A percentile compares a stretch with the other conserved stretches of the same genome.
Evolutionary conservation across 2,113 vertebrate genomes (phyloP).

Genomic region (Rutilus rutilus): DNA sequence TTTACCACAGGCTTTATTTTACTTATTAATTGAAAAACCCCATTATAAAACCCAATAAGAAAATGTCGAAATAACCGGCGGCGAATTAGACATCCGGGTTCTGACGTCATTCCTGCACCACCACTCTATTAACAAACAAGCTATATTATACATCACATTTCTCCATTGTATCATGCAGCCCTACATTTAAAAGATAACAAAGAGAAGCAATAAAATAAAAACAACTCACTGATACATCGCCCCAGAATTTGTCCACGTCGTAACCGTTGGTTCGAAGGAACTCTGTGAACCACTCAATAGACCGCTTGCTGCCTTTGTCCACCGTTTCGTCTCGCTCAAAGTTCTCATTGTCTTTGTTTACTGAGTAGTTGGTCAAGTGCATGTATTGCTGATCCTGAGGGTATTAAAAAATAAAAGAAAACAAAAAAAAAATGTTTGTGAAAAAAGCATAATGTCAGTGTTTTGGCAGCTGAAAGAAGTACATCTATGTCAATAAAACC

Average conservation of each 20-base stretch:
- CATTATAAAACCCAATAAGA: too few relatives aligned
- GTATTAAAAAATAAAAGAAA: conserved; percentile 16
- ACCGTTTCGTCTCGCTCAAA: conserved; percentile 94
- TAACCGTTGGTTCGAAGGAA: conserved; percentile 92
- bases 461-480: too few relatives aligned
- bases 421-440: too few relatives aligned
- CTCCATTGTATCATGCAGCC: neutral
- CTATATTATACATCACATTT: too few relatives aligned
- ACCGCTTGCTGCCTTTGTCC: conserved; percentile 97
- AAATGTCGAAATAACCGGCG: too few relatives aligned
- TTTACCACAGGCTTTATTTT: too few relatives aligned
- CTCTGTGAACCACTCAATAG: conserved; percentile 97
- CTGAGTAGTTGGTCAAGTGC: conserved; percentile 98
- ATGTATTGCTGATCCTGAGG: conserved; percentile 93
- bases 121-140: neutral
- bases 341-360: conserved; percentile 97
- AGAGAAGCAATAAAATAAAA: neutral
- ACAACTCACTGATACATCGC: conserved; percentile 93
- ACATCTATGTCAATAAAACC: too few relatives aligned
- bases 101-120: too few relatives aligned
- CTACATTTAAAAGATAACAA: neutral
- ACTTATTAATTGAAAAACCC: too few relatives aligned
- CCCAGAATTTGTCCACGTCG: conserved; percentile 96
- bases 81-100: too few relatives aligned
- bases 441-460: too few relatives aligned